A percentile compares a stretch with the other conserved stretches of the same genome.
Conservation (phyloP, 1,140 invertebrate genomes). For the Monochamus saltuarius region DNA sequence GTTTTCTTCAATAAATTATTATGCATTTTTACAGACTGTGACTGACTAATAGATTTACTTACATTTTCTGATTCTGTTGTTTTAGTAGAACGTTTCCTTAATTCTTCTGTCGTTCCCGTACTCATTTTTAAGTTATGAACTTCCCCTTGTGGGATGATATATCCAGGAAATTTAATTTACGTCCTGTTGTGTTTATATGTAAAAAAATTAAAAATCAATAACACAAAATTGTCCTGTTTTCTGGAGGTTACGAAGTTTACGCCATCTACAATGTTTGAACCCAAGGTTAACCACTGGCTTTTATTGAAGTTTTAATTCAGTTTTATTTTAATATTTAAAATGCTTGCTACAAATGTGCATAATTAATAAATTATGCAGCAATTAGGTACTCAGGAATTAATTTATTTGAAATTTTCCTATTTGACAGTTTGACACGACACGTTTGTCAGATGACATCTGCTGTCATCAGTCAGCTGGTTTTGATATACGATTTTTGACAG, state of each 20-base stretch:
- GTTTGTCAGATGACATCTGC: no score
- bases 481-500: no score
- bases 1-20: no score
- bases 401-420: no score
- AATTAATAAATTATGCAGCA: no score
- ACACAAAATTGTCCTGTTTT: background rate
- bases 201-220: conserved; percentile 6
- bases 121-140: background rate
- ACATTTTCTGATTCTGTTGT: conserved; percentile 8
- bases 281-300: background rate
- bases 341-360: no score
- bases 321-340: no score
- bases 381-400: no score
- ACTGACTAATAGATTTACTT: background rate
- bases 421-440: no score
- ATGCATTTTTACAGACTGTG: no score
- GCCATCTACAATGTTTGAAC: conserved; percentile 8
- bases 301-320: no score
- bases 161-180: background rate
- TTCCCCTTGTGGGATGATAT: background rate
- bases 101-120: conserved; percentile 9
- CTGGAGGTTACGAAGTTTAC: background rate
- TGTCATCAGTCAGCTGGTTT: no score
- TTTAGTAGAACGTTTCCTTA: conserved; percentile 11
- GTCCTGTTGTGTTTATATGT: conserved; percentile 7